Conservation (phyloP, 2,113 vertebrate genomes). For the Pygoscelis adeliae region DNA sequence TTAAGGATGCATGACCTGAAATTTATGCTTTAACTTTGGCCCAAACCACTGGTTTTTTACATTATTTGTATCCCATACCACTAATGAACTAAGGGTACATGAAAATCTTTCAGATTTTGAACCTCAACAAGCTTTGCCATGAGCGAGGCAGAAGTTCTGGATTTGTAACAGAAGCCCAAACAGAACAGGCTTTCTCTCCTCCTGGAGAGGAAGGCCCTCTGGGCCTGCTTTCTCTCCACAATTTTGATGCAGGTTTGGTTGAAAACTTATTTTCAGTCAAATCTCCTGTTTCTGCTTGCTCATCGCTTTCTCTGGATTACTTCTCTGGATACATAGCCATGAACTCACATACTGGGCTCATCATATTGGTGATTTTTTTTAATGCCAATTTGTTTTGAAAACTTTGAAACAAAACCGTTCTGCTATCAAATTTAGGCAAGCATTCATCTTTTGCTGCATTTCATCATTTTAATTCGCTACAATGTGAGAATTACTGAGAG, state of each 20-base stretch:
- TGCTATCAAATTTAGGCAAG: neutral
- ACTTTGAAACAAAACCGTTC: neutral
- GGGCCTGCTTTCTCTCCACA: neutral
- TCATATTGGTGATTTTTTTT: neutral
- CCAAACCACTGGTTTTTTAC: neutral
- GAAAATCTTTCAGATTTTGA: neutral
- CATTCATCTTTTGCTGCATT: neutral
- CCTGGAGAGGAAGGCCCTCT: neutral
- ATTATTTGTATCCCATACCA: neutral
- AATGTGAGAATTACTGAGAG: neutral
- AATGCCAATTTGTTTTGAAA: neutral
- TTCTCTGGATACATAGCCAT: neutral
- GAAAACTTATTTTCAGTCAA: neutral
- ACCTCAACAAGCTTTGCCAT: neutral
- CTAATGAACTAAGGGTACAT: neutral
- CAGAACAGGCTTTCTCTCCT: neutral
- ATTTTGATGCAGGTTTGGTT: neutral
- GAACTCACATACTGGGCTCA: neutral
- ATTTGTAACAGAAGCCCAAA: neutral
- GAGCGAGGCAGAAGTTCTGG: neutral
- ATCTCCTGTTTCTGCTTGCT: neutral
- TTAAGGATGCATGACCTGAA: neutral
- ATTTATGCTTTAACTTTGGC: neutral
- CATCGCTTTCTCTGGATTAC: neutral
- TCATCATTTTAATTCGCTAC: neutral